These are phyloP conservation scores for Aphrophora alni DNA, from an alignment of 2,888 invertebrate species.

Conservation along the genomic window DNA sequence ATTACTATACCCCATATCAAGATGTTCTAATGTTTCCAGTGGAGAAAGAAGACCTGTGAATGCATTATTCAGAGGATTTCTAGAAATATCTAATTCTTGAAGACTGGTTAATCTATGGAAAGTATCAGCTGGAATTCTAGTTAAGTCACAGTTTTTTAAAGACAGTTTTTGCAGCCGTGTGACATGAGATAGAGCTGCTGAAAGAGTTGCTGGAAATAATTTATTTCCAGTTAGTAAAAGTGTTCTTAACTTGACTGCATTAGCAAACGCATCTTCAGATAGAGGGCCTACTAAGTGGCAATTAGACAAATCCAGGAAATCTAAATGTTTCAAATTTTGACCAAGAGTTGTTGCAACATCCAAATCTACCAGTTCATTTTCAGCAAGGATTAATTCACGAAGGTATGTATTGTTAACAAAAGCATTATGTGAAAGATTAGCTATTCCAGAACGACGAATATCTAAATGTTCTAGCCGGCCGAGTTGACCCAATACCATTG, in stretches of 20 bases:
- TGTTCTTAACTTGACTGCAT: constrained; percentile 69
- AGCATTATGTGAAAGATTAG: constrained; percentile 67
- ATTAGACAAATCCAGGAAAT: constrained; percentile 70
- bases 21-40: constrained; percentile 68
- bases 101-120: constrained; percentile 71
- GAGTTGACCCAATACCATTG: constrained; percentile 66
- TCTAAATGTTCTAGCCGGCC: constrained; percentile 68
- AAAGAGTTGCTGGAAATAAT: constrained; percentile 70
- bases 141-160: constrained; percentile 70
- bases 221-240: constrained; percentile 72
- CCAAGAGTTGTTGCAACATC: constrained; percentile 70
- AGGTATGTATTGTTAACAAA: constrained; percentile 71
- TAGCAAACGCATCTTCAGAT: constrained; percentile 71
- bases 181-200: constrained; percentile 69
- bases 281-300: constrained; percentile 71
- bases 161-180: constrained; percentile 70
- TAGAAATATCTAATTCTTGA: constrained; percentile 72
- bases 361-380: constrained; percentile 69
- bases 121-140: constrained; percentile 66
- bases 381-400: constrained; percentile 67
- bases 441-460: constrained; percentile 66
- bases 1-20: constrained; percentile 77
- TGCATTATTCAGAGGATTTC: constrained; percentile 70
- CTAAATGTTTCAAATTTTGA: constrained; percentile 68
- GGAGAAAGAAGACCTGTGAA: constrained; percentile 71